phyloP scores from a whole-genome alignment of 2,797 vertebrate genomes.

The Hemibagrus guttatus region DNA sequence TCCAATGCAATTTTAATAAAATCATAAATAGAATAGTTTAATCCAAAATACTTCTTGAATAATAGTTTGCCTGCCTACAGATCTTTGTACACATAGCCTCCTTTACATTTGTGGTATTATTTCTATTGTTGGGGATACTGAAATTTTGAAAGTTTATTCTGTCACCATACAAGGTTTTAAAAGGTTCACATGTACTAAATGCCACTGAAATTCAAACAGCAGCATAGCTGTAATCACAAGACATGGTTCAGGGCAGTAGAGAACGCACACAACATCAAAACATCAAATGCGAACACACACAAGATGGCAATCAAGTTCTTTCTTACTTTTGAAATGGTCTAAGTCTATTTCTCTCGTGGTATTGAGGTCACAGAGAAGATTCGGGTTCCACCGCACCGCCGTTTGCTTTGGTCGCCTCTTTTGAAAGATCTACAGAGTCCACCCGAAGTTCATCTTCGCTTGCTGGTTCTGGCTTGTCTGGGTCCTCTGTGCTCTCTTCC shows the following conservation, averaged over 20 bases:
- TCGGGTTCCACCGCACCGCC: conserved; percentile 49
- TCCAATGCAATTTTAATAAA: background rate
- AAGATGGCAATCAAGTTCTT: conserved; percentile 16
- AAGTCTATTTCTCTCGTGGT: conserved; percentile 6
- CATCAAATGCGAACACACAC: conserved; percentile 17
- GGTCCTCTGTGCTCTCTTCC: conserved; percentile 66
- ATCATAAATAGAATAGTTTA: background rate
- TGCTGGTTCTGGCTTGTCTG: conserved; percentile 60
- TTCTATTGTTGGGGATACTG: background rate
- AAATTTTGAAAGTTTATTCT: background rate
- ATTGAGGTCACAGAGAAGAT: conserved; percentile 53
- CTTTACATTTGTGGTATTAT: background rate
- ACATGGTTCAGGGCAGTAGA: conserved; percentile 28
- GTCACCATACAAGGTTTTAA: background rate
- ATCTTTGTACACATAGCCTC: background rate
- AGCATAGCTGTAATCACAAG: background rate
- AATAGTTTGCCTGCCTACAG: background rate
- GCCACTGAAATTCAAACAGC: background rate
- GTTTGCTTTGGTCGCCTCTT: conserved; percentile 60
- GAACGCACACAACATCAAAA: conserved; percentile 45
- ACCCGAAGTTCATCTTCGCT: conserved; percentile 58
- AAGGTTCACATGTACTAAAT: background rate
- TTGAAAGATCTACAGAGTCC: conserved; percentile 71
- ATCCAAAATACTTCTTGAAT: background rate
- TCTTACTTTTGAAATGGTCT: background rate